These are phyloP conservation scores for Elysia chlorotica DNA, from an alignment of 1,140 invertebrate species.

Conservation along the genomic window DNA sequence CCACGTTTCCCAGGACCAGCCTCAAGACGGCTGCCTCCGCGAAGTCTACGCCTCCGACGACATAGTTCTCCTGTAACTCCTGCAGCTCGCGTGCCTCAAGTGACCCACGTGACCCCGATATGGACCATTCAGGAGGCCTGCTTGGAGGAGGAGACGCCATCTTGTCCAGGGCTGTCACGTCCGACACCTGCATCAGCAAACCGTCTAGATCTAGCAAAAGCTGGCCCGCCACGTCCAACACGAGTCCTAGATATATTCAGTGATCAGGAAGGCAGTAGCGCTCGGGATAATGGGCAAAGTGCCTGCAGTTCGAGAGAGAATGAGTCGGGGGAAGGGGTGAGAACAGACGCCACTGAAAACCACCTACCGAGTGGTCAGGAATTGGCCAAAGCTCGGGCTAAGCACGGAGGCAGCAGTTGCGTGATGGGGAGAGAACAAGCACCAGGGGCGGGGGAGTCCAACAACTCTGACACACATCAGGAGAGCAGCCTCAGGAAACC, in stretches of 20 bases:
- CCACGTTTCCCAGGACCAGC: not conserved
- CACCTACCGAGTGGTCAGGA: too few species aligned
- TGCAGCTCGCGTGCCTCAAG: too few species aligned
- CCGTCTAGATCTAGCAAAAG: not conserved
- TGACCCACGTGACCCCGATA: too few species aligned
- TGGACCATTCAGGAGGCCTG: slow-evolving; percentile 13
- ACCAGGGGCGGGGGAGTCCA: too few species aligned
- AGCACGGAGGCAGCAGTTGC: too few species aligned
- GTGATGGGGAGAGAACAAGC: too few species aligned
- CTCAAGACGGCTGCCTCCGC: not conserved
- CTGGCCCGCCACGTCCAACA: not conserved
- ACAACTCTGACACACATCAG: too few species aligned
- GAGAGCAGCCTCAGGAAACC: too few species aligned
- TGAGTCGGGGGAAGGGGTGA: not conserved
- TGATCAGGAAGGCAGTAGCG: not conserved
- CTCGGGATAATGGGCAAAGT: not conserved
- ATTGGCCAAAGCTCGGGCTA: too few species aligned
- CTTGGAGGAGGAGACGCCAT: slow-evolving; percentile 6
- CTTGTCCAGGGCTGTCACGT: not conserved
- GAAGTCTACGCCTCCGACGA: slow-evolving; percentile 23
- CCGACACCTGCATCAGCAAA: not conserved
- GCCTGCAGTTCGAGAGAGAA: not conserved
- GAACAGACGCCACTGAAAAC: too few species aligned
- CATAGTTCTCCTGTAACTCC: slow-evolving; percentile 20
- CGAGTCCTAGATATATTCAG: not conserved